These are phyloP conservation scores for Chironomus riparius DNA, from an alignment of 2,888 invertebrate genomes.

Conservation along the genomic window DNA sequence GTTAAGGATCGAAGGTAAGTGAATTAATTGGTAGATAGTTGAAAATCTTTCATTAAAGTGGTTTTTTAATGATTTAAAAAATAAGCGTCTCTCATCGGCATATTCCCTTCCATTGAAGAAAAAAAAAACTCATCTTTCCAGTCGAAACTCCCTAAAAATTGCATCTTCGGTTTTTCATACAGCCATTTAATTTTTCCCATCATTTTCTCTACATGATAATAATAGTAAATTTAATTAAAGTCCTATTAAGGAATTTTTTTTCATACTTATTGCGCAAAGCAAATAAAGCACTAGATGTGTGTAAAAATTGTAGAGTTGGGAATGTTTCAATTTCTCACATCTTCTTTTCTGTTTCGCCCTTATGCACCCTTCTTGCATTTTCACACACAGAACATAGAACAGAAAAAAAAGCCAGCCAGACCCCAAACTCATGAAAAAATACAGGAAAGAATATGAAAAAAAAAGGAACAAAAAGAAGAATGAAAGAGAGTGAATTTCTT, in stretches of 20 bases:
- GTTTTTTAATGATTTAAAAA: neutral
- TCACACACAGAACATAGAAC: constrained; percentile 22
- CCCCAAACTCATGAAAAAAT: constrained; percentile 13
- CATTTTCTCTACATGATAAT: too few species aligned
- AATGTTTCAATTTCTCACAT: too few species aligned
- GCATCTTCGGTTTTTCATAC: neutral
- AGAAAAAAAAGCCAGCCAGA: constrained; percentile 7
- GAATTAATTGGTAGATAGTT: neutral
- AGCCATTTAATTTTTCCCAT: too few species aligned
- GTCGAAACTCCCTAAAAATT: constrained; percentile 26
- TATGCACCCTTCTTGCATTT: constrained; percentile 17
- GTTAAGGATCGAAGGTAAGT: constrained; percentile 6
- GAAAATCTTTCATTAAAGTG: neutral
- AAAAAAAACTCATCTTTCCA: constrained; percentile 20
- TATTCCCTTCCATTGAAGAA: constrained; percentile 17
- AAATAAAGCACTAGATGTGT: too few species aligned
- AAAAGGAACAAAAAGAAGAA: constrained; percentile 2
- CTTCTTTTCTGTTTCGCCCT: neutral
- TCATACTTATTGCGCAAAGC: neutral
- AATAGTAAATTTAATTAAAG: too few species aligned
- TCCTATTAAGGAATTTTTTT: too few species aligned
- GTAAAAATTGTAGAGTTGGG: too few species aligned
- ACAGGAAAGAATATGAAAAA: neutral
- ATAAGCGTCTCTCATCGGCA: constrained; percentile 22
- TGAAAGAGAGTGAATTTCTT: constrained; percentile 16